phyloP scores from a whole-genome alignment of 2,888 invertebrate genomes.

The Linyphia triangularis region DNA sequence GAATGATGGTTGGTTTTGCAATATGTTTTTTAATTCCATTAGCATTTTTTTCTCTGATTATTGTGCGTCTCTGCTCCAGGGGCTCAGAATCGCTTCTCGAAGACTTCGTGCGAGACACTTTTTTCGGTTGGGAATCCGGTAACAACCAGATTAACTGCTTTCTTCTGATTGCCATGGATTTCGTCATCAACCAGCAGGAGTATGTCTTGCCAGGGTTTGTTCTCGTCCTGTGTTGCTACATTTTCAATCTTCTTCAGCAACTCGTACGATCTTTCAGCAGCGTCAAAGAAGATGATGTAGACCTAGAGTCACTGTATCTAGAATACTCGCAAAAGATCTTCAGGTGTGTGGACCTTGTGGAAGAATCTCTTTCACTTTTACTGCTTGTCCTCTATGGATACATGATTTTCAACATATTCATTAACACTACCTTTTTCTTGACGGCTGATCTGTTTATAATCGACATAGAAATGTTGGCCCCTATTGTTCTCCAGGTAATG shows the following conservation, averaged over 20 bases:
- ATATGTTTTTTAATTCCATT: not conserved
- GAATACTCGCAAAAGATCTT: constrained; percentile 4
- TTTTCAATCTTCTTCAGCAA: not conserved
- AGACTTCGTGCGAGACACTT: not conserved
- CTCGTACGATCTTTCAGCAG: not conserved
- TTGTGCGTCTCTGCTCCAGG: not conserved
- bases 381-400: constrained; percentile 38
- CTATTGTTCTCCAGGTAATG: not conserved
- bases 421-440: not conserved
- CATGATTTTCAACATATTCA: constrained; percentile 22
- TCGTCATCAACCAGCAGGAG: constrained; percentile 9
- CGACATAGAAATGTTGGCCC: not conserved
- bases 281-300: not conserved
- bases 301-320: not conserved
- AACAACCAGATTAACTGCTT: constrained; percentile 3
- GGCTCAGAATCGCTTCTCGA: not conserved
- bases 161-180: not conserved
- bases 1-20: not conserved
- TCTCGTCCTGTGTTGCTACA: constrained; percentile 24
- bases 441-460: not conserved
- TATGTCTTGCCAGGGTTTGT: constrained; percentile 22
- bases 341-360: not conserved
- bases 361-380: constrained; percentile 13
- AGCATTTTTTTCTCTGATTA: not conserved
- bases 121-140: constrained; percentile 36